Conservation (phyloP, 1,140 invertebrate species). For the Geopemphigus sp. region DNA sequence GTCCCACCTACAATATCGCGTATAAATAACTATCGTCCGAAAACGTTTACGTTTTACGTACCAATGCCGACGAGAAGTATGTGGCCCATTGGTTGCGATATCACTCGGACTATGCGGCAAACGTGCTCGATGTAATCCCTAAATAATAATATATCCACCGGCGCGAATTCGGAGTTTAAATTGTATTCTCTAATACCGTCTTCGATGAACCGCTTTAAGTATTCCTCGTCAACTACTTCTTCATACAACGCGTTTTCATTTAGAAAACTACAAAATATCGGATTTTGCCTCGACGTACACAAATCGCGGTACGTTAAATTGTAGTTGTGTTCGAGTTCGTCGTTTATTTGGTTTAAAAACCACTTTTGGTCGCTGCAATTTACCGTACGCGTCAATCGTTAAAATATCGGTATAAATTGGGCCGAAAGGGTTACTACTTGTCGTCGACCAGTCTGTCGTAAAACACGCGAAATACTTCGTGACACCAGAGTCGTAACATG, state of each 20-base stretch:
- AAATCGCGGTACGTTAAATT: background rate
- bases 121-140: slow-evolving; percentile 89
- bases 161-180: slow-evolving; percentile 63
- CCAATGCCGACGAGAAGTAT: slow-evolving; percentile 79
- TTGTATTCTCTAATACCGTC: slow-evolving; percentile 89
- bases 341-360: slow-evolving; percentile 9
- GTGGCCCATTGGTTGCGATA: slow-evolving; percentile 78
- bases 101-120: slow-evolving; percentile 71
- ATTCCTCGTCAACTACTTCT: slow-evolving; percentile 58
- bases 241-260: slow-evolving; percentile 1
- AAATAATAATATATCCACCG: slow-evolving; percentile 85
- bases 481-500: slow-evolving; percentile 83
- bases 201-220: slow-evolving; percentile 78
- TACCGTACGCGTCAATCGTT: slow-evolving; percentile 9
- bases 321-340: slow-evolving; percentile 1
- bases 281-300: background rate
- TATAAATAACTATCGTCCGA: background rate
- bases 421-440: slow-evolving; percentile 65
- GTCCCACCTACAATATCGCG: slow-evolving; percentile 65
- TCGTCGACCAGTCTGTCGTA: slow-evolving; percentile 82
- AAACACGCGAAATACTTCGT: slow-evolving; percentile 90
- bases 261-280: slow-evolving; percentile 15
- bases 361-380: slow-evolving; percentile 24
- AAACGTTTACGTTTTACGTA: background rate
- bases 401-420: no score